Percentiles rank a stretch among this genome's conserved stretches.
Evolutionary conservation across 2,113 vertebrate genomes (phyloP).

Genomic region (Bujurquina vittata): DNA sequence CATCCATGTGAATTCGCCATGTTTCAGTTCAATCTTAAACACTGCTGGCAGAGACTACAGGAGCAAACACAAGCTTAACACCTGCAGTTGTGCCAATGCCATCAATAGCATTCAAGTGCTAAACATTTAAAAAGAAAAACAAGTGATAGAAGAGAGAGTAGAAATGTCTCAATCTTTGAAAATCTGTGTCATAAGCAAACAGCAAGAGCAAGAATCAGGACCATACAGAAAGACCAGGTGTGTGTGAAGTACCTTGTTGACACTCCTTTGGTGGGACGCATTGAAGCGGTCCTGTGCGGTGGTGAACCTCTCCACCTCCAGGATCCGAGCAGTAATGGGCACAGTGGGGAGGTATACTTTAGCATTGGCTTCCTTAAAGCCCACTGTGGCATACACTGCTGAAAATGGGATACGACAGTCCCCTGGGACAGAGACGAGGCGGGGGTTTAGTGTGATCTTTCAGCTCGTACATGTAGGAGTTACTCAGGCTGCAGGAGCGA

Average conservation of each 20-base stretch:
- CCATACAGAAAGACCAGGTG: not conserved
- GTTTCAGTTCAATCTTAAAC: conserved; percentile 93
- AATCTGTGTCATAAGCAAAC: not conserved
- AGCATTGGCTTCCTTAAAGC: conserved; percentile 87
- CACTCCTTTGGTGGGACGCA: conserved; percentile 73
- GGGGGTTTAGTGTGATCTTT: not conserved
- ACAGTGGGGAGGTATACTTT: conserved; percentile 85
- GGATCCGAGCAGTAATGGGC: conserved; percentile 86
- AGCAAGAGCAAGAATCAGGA: fast-evolving
- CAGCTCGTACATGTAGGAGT: conserved; percentile 51
- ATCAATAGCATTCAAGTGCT: not conserved
- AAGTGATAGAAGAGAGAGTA: not conserved
- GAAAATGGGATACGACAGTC: conserved; percentile 86
- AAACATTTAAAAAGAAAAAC: not conserved
- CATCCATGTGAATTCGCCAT: conserved; percentile 94
- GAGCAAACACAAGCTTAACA: conserved; percentile 6
- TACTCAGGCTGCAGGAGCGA: conserved; percentile 13
- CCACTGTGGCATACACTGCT: conserved; percentile 87
- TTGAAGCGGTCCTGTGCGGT: conserved; percentile 83
- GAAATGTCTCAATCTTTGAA: not conserved
- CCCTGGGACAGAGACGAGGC: conserved; percentile 70
- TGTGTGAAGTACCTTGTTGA: conserved; percentile 75
- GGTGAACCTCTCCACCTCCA: conserved; percentile 93
- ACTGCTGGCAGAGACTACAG: conserved; percentile 86
- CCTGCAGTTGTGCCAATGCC: not conserved